A percentile compares a stretch with the other conserved stretches of the same genome.
phyloP scores from a whole-genome alignment of 35 echinoderm and acorn worm genomes.

The Diadema setosum region DNA sequence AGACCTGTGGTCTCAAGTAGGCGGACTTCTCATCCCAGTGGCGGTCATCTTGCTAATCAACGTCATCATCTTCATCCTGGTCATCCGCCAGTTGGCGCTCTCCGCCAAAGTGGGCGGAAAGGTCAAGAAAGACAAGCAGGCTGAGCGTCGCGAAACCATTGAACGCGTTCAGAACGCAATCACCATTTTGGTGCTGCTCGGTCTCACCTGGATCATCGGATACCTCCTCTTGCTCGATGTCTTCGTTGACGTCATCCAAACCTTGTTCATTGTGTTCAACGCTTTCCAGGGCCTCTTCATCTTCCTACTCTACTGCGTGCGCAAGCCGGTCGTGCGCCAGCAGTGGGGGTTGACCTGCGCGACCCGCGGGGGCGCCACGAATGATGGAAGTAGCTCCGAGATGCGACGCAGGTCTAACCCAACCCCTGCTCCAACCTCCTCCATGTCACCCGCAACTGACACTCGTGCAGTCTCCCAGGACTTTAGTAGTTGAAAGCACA shows the following conservation, averaged over 20 bases:
- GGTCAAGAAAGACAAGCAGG: background rate
- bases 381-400: no score
- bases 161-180: background rate
- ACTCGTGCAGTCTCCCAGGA: no score
- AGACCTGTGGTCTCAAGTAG: background rate
- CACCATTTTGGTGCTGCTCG: background rate
- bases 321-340: background rate
- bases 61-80: background rate
- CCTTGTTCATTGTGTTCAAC: conserved; percentile 60
- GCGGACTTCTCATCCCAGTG: background rate
- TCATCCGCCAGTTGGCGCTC: background rate
- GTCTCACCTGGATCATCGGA: background rate
- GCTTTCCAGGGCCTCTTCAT: conserved; percentile 6
- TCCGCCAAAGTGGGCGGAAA: background rate
- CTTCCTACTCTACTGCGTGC: conserved; percentile 13
- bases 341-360: background rate
- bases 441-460: no score
- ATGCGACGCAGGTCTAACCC: no score
- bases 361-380: no score
- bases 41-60: background rate
- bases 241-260: conserved; percentile 8
- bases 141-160: background rate
- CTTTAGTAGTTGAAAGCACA: no score
- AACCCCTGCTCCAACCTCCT: no score
- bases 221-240: background rate